These are phyloP conservation scores for Thecophora atra DNA, from an alignment of 2,888 invertebrate genomes.

Conservation along the genomic window DNA sequence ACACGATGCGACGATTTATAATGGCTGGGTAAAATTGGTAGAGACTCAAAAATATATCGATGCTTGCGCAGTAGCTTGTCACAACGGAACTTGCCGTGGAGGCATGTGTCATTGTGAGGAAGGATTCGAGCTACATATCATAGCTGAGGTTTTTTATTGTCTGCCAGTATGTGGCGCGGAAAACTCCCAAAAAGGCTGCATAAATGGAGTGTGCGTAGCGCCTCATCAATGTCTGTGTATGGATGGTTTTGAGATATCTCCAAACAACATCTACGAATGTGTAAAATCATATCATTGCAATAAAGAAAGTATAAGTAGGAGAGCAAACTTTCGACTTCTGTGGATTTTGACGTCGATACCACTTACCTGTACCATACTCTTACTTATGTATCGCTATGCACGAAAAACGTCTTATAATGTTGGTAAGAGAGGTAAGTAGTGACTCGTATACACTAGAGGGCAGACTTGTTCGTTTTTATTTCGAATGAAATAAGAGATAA, in stretches of 20 bases:
- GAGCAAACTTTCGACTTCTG: constrained; percentile 36
- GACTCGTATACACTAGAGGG: neutral
- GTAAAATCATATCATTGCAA: neutral
- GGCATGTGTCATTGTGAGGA: constrained; percentile 52
- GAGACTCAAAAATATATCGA: constrained; percentile 29
- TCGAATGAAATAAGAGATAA: too few relatives aligned
- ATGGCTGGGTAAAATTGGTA: neutral
- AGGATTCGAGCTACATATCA: constrained; percentile 40
- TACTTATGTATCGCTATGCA: constrained; percentile 42
- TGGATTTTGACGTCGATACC: constrained; percentile 44
- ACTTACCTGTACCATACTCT: constrained; percentile 41
- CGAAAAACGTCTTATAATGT: constrained; percentile 45
- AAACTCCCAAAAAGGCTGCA: constrained; percentile 45
- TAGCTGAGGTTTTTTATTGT: constrained; percentile 39
- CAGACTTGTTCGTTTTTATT: too few relatives aligned
- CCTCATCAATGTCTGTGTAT: constrained; percentile 52
- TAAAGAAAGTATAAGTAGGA: neutral
- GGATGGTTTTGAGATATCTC: constrained; percentile 39
- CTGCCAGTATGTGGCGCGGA: constrained; percentile 37
- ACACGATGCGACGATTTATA: neutral
- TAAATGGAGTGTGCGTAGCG: constrained; percentile 52
- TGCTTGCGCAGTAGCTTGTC: constrained; percentile 47
- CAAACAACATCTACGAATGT: constrained; percentile 26
- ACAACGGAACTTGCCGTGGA: constrained; percentile 57
- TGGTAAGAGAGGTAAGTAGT: constrained; percentile 44